phyloP scores from a whole-genome alignment of 2,888 invertebrate genomes.

The Pediacus dermestoides region DNA sequence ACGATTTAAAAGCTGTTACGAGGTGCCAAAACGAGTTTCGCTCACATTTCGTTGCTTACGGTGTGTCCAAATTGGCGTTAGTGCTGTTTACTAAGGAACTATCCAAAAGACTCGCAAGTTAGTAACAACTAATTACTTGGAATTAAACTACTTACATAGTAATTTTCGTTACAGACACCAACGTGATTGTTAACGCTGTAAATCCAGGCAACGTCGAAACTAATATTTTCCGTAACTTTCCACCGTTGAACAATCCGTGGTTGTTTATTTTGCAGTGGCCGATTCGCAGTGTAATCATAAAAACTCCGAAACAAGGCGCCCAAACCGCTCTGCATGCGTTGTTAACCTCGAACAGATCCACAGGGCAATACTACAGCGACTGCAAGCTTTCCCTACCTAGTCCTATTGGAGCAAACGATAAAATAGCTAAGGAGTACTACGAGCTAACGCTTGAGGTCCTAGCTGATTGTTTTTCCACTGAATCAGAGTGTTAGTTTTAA shows the following conservation, averaged over 20 bases:
- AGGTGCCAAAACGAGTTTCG: constrained; percentile 38
- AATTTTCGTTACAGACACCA: constrained; percentile 39
- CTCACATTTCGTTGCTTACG: constrained; percentile 45
- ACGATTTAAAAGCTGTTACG: constrained; percentile 41
- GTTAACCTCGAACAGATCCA: constrained; percentile 42
- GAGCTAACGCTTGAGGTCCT: constrained; percentile 41
- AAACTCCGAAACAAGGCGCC: constrained; percentile 47
- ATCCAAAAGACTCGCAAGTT: constrained; percentile 42
- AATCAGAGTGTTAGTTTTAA: constrained; percentile 42
- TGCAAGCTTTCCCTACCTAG: constrained; percentile 42
- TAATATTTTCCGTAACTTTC: constrained; percentile 46
- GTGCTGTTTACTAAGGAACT: constrained; percentile 45
- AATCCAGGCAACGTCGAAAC: constrained; percentile 52
- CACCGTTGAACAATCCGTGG: constrained; percentile 41
- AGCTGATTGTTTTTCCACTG: constrained; percentile 38
- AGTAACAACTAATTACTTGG: constrained; percentile 21
- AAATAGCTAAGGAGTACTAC: constrained; percentile 40
- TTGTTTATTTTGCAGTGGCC: constrained; percentile 47
- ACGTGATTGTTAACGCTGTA: constrained; percentile 47
- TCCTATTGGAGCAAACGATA: constrained; percentile 38
- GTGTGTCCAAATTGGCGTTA: constrained; percentile 46
- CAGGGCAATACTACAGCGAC: constrained; percentile 46
- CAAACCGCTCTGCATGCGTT: constrained; percentile 48
- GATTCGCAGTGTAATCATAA: constrained; percentile 43
- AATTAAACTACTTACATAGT: constrained; percentile 1